Conservation (phyloP, 2,888 invertebrate species). For the Cephus sareptanus region DNA sequence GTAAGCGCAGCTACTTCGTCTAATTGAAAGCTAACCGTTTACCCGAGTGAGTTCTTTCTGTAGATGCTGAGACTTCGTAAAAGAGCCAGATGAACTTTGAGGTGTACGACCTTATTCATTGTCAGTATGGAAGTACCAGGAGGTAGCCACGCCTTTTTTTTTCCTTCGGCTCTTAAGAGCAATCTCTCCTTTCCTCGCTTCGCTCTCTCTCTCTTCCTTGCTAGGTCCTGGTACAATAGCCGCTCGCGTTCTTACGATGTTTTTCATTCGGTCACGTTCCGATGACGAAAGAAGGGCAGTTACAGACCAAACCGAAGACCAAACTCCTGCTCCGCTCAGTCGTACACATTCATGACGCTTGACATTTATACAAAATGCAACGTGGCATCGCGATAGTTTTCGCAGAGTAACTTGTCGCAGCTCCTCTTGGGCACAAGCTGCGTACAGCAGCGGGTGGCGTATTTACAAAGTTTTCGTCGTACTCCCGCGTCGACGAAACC, state of each 20-base stretch:
- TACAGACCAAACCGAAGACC: constrained; percentile 10
- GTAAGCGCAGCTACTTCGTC: background rate
- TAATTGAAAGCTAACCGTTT: background rate
- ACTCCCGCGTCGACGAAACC: background rate
- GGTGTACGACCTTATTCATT: background rate
- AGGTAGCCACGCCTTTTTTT: background rate
- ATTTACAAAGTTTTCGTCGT: background rate
- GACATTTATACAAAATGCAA: background rate
- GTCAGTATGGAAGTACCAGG: background rate
- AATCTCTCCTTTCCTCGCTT: background rate
- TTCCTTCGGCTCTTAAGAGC: constrained; percentile 9
- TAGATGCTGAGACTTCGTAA: background rate
- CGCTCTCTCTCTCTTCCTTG: background rate
- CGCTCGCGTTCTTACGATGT: constrained; percentile 21
- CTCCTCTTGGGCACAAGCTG: background rate
- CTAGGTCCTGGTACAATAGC: constrained; percentile 6
- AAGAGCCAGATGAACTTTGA: background rate
- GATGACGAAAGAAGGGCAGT: background rate
- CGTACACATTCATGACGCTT: background rate
- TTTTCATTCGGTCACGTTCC: constrained; percentile 29
- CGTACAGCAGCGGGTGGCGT: background rate
- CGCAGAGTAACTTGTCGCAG: background rate
- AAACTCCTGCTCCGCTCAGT: background rate
- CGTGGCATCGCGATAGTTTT: background rate
- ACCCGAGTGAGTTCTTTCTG: background rate